Evolutionary conservation across 1,140 invertebrate genomes (phyloP), one percentile per base, ranked within the genome.

Genomic region (Drosophila nigromelanica): DNA sequence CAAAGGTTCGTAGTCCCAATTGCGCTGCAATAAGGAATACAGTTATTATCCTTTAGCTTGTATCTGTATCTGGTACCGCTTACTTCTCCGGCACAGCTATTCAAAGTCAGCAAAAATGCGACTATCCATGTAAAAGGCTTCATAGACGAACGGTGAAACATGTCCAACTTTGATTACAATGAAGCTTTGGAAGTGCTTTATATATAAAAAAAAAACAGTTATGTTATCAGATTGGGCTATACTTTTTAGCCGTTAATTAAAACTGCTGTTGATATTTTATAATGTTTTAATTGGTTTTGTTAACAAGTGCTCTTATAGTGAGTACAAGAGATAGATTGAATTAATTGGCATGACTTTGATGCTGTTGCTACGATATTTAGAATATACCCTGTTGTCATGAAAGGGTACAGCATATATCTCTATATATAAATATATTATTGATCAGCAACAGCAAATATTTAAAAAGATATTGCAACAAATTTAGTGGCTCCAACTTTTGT

Each of bases 1-100:
- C 7, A 80, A 4, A 0, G 79, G 51, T 15, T 89, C 78, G 43
- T 86, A 90, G 1, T 76, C 66, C 86, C 86, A 90, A 1, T 43
- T 54, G 33, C 33, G 33, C 33, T 35, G 33, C 33, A 35, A 35
- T 10, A 35, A 8, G 6, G 6, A 35, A 10, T 6, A 27, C 27
- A 27, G 0, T 27, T 6, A 27, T 27, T 27, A 27, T 27, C 27
- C 27, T 27, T 27, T 27, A 5, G 27, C 0, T 6, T 27, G 21
- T 24, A 24, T 4, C 21, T 24, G 21, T 24, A 24, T 40, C 39
- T 40, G 33, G 5, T 33, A 7, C 2, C 39, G 39, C 21, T 5
- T 39, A 33, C 75, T 47, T 8, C 42, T 37, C 0, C 18, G 0
- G 0, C 39, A 40, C 5, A 80, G 6, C n/a, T 11, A 14, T 14